A percentile compares a stretch with the other conserved stretches of the same genome.
Evolutionary conservation across 2,888 invertebrate species (phyloP).

Genomic region (Bibio marci): DNA sequence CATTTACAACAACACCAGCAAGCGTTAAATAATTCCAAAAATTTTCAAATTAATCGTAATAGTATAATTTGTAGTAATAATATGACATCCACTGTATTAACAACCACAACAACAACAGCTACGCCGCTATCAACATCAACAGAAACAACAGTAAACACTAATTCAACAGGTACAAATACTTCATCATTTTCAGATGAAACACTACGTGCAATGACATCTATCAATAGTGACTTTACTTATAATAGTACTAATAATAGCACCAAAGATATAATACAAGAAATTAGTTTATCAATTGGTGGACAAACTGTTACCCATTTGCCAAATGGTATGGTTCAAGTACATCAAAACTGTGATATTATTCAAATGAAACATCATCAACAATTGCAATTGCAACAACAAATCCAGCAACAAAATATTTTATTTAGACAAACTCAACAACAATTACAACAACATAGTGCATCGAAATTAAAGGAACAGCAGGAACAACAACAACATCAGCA

Average conservation of each 20-base stretch:
- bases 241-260: neutral
- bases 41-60: too few species aligned
- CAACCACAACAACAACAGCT: neutral
- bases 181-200: too few species aligned
- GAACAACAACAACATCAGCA: neutral
- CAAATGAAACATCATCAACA: slow-evolving; percentile 16
- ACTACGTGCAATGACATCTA: too few species aligned
- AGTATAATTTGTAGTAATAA: too few species aligned
- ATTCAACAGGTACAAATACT: too few species aligned
- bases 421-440: slow-evolving; percentile 5
- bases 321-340: slow-evolving; percentile 17
- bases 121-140: slow-evolving; percentile 6
- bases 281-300: slow-evolving; percentile 14
- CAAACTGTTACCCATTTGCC: slow-evolving; percentile 17
- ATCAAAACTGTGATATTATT: slow-evolving; percentile 14
- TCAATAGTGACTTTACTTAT: neutral
- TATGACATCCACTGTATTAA: too few species aligned
- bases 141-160: slow-evolving; percentile 3
- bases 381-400: slow-evolving; percentile 17
- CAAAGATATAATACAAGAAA: slow-evolving; percentile 6
- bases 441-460: slow-evolving; percentile 4
- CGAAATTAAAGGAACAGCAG: too few species aligned
- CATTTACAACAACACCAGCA: too few species aligned
- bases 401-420: slow-evolving; percentile 12
- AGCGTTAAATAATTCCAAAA: too few species aligned